phyloP scores from a whole-genome alignment of 2,888 invertebrate species.

The Drosophila mulleri region DNA sequence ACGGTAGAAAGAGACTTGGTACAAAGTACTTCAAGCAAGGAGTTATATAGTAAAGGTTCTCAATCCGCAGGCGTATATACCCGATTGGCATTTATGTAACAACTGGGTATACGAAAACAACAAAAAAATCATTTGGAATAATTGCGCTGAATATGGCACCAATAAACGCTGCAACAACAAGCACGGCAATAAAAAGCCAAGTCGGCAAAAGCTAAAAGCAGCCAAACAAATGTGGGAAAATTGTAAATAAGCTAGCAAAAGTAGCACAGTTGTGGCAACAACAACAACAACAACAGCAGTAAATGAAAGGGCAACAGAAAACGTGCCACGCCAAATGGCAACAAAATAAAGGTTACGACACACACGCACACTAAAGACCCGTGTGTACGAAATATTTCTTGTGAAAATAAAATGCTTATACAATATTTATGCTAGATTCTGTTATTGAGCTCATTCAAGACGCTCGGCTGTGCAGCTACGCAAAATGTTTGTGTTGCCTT shows the following conservation, averaged over 20 bases:
- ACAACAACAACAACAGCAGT: not conserved
- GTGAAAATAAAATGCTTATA: conserved; percentile 38
- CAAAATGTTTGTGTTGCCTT: conserved; percentile 15
- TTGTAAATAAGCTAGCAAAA: conserved; percentile 62
- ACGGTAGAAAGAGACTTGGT: not conserved
- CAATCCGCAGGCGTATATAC: not conserved
- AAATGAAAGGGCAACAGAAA: conserved; percentile 26
- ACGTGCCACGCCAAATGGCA: conserved; percentile 40
- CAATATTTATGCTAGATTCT: conserved; percentile 37
- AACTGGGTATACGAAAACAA: not conserved
- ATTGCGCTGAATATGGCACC: conserved; percentile 55
- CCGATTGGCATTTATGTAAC: not conserved
- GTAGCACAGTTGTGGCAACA: conserved; percentile 53
- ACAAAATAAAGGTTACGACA: conserved; percentile 50
- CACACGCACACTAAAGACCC: not conserved
- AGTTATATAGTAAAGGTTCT: not conserved
- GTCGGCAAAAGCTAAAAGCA: conserved; percentile 47
- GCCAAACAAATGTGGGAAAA: conserved; percentile 61
- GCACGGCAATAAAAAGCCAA: conserved; percentile 35
- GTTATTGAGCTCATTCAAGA: conserved; percentile 13
- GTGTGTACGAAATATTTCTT: conserved; percentile 32
- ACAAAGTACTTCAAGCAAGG: not conserved
- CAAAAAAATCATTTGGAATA: conserved; percentile 26
- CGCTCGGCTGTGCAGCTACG: conserved; percentile 3
- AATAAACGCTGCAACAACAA: conserved; percentile 54